Evolutionary conservation across 1,140 invertebrate genomes (phyloP).

Genomic region (Dinoponera quadriceps): DNA sequence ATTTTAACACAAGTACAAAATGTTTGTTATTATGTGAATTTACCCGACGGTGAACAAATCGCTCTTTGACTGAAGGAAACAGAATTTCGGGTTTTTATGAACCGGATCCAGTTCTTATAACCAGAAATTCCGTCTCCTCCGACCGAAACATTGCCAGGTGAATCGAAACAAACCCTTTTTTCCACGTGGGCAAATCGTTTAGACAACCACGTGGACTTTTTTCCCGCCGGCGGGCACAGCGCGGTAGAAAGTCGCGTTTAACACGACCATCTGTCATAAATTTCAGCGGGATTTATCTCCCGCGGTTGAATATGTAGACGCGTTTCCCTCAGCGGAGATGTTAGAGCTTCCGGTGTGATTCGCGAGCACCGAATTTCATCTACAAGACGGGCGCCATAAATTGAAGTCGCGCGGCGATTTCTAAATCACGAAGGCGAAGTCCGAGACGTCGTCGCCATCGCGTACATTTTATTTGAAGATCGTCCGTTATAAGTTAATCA

Average conservation of each 20-base stretch:
- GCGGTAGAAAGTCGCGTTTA: conserved; percentile 49
- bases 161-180: too few relatives aligned
- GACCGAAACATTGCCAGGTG: too few relatives aligned
- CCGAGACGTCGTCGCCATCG: not conserved
- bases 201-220: conserved; percentile 10
- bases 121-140: too few relatives aligned
- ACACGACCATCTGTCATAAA: conserved; percentile 40
- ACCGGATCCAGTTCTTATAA: too few relatives aligned
- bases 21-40: not conserved
- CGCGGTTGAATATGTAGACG: conserved; percentile 47
- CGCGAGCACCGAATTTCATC: not conserved
- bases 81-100: too few relatives aligned
- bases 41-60: not conserved
- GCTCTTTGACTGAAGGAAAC: too few relatives aligned
- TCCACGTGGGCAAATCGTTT: conserved; percentile 21
- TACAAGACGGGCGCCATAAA: conserved; percentile 20
- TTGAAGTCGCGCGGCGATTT: conserved; percentile 22
- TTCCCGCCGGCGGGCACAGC: not conserved
- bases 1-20: too few relatives aligned
- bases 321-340: not conserved
- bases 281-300: conserved; percentile 50
- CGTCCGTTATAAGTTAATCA: not conserved
- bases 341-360: not conserved
- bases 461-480: not conserved
- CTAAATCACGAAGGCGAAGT: conserved; percentile 16